Conservation (phyloP, 2,888 invertebrate species). For the Latrodectus hesperus region DNA sequence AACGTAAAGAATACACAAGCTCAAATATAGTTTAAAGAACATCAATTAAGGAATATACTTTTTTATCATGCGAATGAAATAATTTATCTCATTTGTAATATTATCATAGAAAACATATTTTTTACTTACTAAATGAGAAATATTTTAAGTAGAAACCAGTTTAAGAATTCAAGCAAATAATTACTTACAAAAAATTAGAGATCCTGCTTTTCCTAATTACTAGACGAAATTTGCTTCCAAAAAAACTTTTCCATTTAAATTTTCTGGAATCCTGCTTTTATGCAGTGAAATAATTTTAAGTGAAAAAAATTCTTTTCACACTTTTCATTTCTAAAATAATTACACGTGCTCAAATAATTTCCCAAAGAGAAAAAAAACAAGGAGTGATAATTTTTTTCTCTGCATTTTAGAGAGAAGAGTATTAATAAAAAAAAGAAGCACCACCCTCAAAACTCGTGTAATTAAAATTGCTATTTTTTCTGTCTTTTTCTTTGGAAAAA, state of each 20-base stretch:
- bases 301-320: slow-evolving; percentile 23
- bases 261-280: neutral
- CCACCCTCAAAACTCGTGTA: slow-evolving; percentile 23
- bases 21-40: too few species aligned
- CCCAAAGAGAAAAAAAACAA: slow-evolving; percentile 40
- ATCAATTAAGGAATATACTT: too few species aligned
- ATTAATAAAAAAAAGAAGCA: slow-evolving; percentile 7
- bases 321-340: slow-evolving; percentile 60
- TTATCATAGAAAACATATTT: neutral
- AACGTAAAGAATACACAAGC: too few species aligned
- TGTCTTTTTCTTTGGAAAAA: slow-evolving; percentile 14
- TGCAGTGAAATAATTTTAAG: slow-evolving; percentile 49
- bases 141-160: slow-evolving; percentile 4
- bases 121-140: neutral
- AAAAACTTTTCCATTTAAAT: slow-evolving; percentile 16
- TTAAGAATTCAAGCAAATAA: slow-evolving; percentile 30
- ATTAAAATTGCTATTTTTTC: slow-evolving; percentile 54
- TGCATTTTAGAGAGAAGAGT: slow-evolving; percentile 6
- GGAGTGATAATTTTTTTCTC: slow-evolving; percentile 50
- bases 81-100: neutral
- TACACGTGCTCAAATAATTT: slow-evolving; percentile 60
- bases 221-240: neutral
- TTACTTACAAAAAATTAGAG: slow-evolving; percentile 34
- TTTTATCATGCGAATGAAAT: neutral
- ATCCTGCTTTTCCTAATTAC: slow-evolving; percentile 41